A percentile compares a stretch with the other conserved stretches of the same genome.
Conservation (phyloP, 2,797 vertebrate species). For the Hirundo rustica region DNA sequence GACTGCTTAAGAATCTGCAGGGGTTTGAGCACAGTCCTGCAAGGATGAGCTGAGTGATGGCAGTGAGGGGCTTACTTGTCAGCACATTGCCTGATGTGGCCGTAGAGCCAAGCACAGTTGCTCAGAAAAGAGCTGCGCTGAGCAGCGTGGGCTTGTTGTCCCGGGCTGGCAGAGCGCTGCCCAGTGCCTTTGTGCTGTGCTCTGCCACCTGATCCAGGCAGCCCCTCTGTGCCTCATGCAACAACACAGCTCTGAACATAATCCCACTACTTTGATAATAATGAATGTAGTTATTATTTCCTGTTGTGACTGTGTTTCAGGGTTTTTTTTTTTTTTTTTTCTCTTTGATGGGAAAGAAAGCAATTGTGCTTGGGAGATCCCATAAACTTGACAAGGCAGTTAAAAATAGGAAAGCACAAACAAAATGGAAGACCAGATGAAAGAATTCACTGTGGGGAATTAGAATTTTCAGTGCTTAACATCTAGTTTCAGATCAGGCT, state of each 20-base stretch:
- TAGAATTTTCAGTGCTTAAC: slow-evolving; percentile 2
- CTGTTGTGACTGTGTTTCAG: not conserved
- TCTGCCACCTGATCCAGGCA: not conserved
- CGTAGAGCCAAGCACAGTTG: rapidly evolving
- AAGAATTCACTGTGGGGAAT: not conserved
- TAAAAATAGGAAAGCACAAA: slow-evolving; percentile 18
- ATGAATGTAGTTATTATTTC: not conserved
- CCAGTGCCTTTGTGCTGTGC: not conserved
- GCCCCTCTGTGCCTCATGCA: not conserved
- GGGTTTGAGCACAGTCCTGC: not conserved
- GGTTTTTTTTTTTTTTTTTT: not conserved
- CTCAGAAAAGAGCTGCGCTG: not conserved
- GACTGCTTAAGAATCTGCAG: not conserved
- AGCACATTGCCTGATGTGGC: rapidly evolving
- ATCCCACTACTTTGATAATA: not conserved
- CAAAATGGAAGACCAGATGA: not conserved
- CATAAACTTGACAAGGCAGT: not conserved
- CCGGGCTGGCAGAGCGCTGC: not conserved
- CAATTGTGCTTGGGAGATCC: not conserved
- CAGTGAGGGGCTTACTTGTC: not conserved
- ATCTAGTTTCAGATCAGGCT: not conserved
- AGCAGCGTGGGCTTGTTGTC: rapidly evolving
- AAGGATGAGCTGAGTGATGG: not conserved
- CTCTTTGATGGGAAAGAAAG: not conserved
- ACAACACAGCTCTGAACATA: not conserved